Percentiles rank a stretch among this genome's conserved stretches.
Evolutionary conservation across 1,140 invertebrate genomes (phyloP).

Genomic region (Agraylea sexmaculata): DNA sequence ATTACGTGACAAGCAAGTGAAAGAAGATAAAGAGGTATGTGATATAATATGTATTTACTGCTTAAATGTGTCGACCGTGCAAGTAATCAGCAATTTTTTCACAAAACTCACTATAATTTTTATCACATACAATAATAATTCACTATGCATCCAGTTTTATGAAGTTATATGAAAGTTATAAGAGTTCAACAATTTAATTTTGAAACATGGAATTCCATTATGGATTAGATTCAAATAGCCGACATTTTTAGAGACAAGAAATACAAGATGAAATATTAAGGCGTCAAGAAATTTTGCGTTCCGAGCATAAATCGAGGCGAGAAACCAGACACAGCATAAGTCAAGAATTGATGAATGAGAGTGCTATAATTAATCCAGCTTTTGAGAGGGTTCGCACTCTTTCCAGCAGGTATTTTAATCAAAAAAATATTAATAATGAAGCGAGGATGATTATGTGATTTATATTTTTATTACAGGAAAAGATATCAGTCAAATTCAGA

Average conservation of each 20-base stretch:
- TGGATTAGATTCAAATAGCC: constrained; percentile 11
- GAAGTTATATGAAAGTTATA: no score
- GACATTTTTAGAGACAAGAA: constrained; percentile 35
- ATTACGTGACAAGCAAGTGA: constrained; percentile 42
- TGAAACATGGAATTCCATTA: constrained; percentile 21
- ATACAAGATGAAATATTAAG: constrained; percentile 52
- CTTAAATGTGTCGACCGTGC: constrained; percentile 28
- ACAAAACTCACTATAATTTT: no score
- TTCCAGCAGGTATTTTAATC: background rate
- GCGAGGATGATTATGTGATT: constrained; percentile 1
- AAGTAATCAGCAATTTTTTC: constrained; percentile 30
- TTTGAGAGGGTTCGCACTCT: constrained; percentile 1
- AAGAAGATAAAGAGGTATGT: constrained; percentile 42
- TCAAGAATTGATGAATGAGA: constrained; percentile 13
- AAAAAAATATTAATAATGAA: constrained; percentile 7
- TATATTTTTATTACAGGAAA: constrained; percentile 12
- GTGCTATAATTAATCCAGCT: constrained; percentile 3
- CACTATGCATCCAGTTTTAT: no score
- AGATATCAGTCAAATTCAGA: constrained; percentile 28
- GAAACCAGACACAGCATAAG: constrained; percentile 13
- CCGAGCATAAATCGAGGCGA: constrained; percentile 34
- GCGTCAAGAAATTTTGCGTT: constrained; percentile 48
- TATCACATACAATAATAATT: no score
- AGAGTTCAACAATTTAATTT: no score
- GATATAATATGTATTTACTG: constrained; percentile 23